These are phyloP conservation scores for Allobates femoralis DNA, from an alignment of 2,797 vertebrate genomes.

Conservation along the genomic window DNA sequence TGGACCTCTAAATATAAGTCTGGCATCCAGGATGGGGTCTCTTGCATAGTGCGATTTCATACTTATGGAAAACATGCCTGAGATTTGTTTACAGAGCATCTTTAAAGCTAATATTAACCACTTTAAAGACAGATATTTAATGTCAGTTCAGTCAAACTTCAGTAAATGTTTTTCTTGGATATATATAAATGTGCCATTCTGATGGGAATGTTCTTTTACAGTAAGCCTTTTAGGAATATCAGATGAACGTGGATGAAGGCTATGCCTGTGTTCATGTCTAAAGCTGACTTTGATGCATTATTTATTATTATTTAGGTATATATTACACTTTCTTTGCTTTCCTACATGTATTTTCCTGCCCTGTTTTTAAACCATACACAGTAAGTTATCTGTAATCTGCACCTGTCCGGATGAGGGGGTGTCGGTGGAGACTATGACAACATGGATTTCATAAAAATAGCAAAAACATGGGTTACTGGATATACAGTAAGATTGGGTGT, in stretches of 20 bases:
- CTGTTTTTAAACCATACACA: conserved; percentile 25
- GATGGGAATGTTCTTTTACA: conserved; percentile 40
- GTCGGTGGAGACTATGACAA: neutral
- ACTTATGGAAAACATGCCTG: conserved; percentile 59
- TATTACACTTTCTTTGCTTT: conserved; percentile 37
- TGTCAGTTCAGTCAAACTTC: conserved; percentile 51
- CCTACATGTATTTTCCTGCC: conserved; percentile 17
- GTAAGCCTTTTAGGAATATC: conserved; percentile 25
- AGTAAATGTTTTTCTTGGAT: conserved; percentile 59
- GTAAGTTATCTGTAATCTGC: conserved; percentile 22
- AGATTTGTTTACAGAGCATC: conserved; percentile 62
- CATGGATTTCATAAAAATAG: conserved; percentile 21
- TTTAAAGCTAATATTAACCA: conserved; percentile 62
- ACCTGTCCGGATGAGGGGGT: conserved; percentile 34
- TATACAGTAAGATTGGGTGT: conserved; percentile 17
- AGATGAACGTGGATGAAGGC: conserved; percentile 21
- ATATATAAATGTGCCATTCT: conserved; percentile 44
- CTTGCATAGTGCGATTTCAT: conserved; percentile 62
- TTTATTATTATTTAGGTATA: conserved; percentile 49
- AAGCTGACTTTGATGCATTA: conserved; percentile 32
- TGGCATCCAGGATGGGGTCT: conserved; percentile 50
- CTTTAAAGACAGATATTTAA: conserved; percentile 57
- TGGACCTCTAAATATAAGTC: conserved; percentile 62
- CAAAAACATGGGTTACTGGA: conserved; percentile 11
- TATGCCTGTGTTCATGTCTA: conserved; percentile 5